A percentile compares a stretch with the other conserved stretches of the same genome.
These are phyloP conservation scores for Rhinichthys klamathensis DNA, from an alignment of 2,113 vertebrate genomes.

Conservation along the genomic window DNA sequence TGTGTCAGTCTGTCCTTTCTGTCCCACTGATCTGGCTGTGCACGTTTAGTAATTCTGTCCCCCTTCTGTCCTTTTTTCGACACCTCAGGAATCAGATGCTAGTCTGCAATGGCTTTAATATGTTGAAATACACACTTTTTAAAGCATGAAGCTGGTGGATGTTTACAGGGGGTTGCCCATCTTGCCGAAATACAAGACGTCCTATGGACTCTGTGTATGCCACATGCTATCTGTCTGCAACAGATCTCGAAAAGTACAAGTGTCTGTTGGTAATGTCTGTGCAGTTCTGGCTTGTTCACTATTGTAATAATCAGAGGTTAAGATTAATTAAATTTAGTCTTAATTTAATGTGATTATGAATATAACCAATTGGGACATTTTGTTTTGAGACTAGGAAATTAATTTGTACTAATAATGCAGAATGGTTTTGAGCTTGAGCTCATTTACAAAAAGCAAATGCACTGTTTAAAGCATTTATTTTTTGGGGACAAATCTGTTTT, in stretches of 20 bases:
- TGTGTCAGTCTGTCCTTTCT: slow-evolving; percentile 22
- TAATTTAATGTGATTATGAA: not conserved
- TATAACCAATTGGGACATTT: too few relatives aligned
- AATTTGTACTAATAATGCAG: too few relatives aligned
- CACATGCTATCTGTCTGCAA: slow-evolving; percentile 6
- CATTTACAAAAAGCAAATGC: too few relatives aligned
- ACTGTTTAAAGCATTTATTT: not conserved
- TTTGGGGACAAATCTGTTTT: not conserved
- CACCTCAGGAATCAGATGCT: slow-evolving; percentile 12
- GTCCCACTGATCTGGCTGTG: slow-evolving; percentile 21
- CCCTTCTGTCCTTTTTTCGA: slow-evolving; percentile 20
- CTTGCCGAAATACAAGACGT: not conserved
- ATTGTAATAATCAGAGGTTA: not conserved
- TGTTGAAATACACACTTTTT: too few relatives aligned
- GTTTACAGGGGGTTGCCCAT: not conserved
- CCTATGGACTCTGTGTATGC: too few relatives aligned
- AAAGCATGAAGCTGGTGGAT: slow-evolving; percentile 15
- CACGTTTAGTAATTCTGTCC: slow-evolving; percentile 1
- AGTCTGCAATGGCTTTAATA: slow-evolving; percentile 33
- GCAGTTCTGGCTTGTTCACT: not conserved
- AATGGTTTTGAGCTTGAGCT: too few relatives aligned
- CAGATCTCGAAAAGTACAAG: not conserved
- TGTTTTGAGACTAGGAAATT: too few relatives aligned
- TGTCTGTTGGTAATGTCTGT: slow-evolving; percentile 1
- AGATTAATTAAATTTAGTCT: not conserved